Base-by-base conservation (phyloP, 2,113 vertebrate species). In the Beaufortia kweichowensis region DNA sequence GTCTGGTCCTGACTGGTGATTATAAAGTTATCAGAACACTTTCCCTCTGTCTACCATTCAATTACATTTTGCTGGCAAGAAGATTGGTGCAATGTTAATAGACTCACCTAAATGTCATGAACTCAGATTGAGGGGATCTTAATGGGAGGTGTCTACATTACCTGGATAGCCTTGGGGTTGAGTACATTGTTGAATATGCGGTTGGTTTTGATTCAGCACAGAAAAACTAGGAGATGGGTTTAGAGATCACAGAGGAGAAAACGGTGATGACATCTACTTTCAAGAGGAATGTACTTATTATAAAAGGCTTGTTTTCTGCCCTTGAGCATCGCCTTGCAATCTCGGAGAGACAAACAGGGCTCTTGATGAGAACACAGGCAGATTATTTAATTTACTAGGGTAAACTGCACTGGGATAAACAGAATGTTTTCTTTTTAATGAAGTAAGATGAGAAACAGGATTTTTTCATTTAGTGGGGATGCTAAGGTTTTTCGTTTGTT, bases 31-130 rank as follows among this genome's bases (percentile, higher is more conserved):
- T 26, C 17, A 50, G 15, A 41, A 23, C 1, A 0, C 35, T 39
- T 59, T 17, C 26, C 15, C 24, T 65, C 43, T 50, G 4, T 29
- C 26, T 68, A 31, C 24, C 3, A 28, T 8, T 29, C 53, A 59
- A 41, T 71, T 41, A 59, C 10, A 15, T 59, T 59, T 1, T 2
- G 29, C 31, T 70, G 24, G 6, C 26, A 33, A 69, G 29, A 33
- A 28, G 46, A 28, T 53, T 43, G 15, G 31, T 48, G 65, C 65
- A 6, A 48, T 71, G 53, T 72, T 48, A 59, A 59, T 41, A 59
- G 15, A 41, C 23, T 59, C 10, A 55, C n/a, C 48, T n/a, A 14
- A 65, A 33, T 43, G 35, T n/a, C 12, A 43, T 6, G 23, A 66
- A 48, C 41, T 67, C 31, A 35, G 21, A 41, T 64, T 41, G 31